Evolutionary conservation across 2,888 invertebrate species (phyloP).

Genomic region (Nomada flava): DNA sequence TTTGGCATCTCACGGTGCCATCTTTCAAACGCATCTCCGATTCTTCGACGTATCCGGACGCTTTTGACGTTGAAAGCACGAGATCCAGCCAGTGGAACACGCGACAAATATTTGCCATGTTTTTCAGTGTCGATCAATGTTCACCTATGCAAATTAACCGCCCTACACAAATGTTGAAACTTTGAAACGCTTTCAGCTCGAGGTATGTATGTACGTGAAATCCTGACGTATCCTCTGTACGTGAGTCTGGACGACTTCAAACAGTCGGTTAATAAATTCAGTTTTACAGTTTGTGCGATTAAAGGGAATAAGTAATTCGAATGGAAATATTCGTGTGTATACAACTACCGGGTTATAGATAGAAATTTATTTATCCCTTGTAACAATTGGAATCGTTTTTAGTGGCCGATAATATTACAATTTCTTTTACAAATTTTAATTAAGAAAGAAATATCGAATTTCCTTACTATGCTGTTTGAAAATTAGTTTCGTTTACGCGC

Average conservation of each 20-base stretch:
- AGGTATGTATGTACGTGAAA: neutral
- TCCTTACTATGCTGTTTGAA: too few species aligned
- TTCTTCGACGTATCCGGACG: neutral
- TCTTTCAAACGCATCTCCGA: neutral
- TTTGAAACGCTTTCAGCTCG: conserved; percentile 7
- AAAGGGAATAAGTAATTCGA: neutral
- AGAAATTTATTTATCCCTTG: neutral
- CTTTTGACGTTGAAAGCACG: conserved; percentile 7
- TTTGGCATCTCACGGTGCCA: neutral
- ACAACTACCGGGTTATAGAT: neutral
- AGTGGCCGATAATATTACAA: too few species aligned
- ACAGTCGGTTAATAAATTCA: conserved; percentile 4
- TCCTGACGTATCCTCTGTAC: too few species aligned
- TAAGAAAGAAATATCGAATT: too few species aligned
- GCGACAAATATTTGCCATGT: conserved; percentile 28
- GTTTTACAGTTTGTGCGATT: neutral
- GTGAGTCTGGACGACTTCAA: neutral
- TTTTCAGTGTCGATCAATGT: conserved; percentile 23
- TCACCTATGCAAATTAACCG: conserved; percentile 29
- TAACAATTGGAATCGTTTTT: neutral
- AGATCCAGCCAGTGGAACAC: conserved; percentile 1
- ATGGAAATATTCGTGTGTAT: neutral
- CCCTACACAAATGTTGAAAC: conserved; percentile 11
- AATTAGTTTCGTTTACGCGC: too few species aligned
- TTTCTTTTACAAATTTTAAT: too few species aligned